Evolutionary conservation across 2,888 invertebrate genomes (phyloP).

Genomic region (Cheilosia scutellata): DNA sequence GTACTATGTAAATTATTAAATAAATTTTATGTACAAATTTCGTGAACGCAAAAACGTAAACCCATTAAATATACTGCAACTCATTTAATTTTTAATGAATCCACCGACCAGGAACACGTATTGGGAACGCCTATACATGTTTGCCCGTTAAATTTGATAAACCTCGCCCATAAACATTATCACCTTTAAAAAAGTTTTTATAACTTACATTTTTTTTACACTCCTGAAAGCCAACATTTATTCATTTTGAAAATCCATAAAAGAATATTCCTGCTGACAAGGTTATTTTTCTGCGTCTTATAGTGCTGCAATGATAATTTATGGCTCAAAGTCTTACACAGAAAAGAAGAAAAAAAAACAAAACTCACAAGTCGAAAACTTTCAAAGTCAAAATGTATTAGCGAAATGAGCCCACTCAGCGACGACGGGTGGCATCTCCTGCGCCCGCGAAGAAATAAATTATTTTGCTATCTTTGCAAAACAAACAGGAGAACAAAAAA

Average conservation of each 20-base stretch:
- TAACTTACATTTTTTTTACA: not conserved
- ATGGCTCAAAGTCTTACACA: slow-evolving; percentile 10
- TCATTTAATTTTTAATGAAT: slow-evolving; percentile 3
- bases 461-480: slow-evolving; percentile 62
- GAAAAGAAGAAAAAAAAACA: not conserved
- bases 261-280: slow-evolving; percentile 48
- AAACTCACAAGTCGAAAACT: slow-evolving; percentile 8
- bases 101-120: not conserved
- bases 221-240: slow-evolving; percentile 13
- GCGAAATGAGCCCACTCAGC: slow-evolving; percentile 47
- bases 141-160: slow-evolving; percentile 6
- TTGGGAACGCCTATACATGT: not conserved
- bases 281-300: slow-evolving; percentile 27
- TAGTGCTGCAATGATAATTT: slow-evolving; percentile 33
- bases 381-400: slow-evolving; percentile 51
- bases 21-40: too few species aligned
- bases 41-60: not conserved
- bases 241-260: slow-evolving; percentile 33
- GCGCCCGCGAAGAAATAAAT: slow-evolving; percentile 49
- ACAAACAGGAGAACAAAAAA: slow-evolving; percentile 23
- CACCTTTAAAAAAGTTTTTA: slow-evolving; percentile 10
- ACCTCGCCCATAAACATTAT: slow-evolving; percentile 1
- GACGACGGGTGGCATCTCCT: not conserved
- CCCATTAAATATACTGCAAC: slow-evolving; percentile 2
- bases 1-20: too few species aligned